Percentiles rank a stretch among this genome's conserved stretches.
Evolutionary conservation across 2,797 vertebrate species (phyloP).

Genomic region (Xenops minutus): DNA sequence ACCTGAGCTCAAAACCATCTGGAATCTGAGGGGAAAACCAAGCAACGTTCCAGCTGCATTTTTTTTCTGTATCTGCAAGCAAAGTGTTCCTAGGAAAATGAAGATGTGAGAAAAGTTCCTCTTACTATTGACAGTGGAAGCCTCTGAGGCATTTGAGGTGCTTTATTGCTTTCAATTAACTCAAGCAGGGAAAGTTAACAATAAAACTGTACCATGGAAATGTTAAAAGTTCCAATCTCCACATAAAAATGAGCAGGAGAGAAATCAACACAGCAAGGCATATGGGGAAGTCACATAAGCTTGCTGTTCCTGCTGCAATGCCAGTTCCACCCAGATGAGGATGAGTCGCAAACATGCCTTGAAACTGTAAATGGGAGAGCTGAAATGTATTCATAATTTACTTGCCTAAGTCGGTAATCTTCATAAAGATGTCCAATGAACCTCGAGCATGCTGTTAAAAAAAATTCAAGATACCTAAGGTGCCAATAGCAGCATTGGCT

Average conservation of each 20-base stretch:
- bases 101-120: neutral
- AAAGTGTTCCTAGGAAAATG: neutral
- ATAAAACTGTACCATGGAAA: constrained; percentile 10
- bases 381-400: neutral
- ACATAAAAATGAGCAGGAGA: neutral
- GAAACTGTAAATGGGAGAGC: neutral
- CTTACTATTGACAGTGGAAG: neutral
- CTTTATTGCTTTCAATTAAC: constrained; percentile 42
- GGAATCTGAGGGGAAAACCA: neutral
- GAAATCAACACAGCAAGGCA: neutral
- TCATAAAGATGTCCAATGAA: neutral
- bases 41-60: neutral
- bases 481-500: neutral
- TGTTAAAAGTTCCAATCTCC: constrained; percentile 2
- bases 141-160: constrained; percentile 32
- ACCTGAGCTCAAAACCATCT: neutral
- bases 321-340: neutral
- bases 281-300: neutral
- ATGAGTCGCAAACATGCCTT: neutral
- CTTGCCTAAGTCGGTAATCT: neutral
- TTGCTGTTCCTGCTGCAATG: neutral
- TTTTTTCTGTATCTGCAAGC: neutral
- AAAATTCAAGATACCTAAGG: neutral
- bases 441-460: neutral
- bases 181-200: constrained; percentile 11